These are phyloP conservation scores for Ctenopoma kingsleyae DNA, from an alignment of 2,797 vertebrate genomes.

Conservation along the genomic window DNA sequence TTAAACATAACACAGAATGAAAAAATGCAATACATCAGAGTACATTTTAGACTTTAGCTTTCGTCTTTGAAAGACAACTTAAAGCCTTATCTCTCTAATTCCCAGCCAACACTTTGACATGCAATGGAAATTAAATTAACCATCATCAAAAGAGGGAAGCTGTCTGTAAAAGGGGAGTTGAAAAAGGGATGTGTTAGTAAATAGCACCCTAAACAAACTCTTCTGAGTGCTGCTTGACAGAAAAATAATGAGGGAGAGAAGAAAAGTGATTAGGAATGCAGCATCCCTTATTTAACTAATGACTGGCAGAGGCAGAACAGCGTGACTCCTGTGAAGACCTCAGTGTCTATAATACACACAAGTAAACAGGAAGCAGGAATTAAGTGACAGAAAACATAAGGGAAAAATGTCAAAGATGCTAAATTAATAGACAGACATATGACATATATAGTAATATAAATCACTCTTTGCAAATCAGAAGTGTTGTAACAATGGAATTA, in stretches of 20 bases:
- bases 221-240: slow-evolving; percentile 60
- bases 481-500: not conserved
- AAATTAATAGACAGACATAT: not conserved
- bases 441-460: not conserved
- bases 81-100: slow-evolving; percentile 43
- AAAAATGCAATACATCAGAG: slow-evolving; percentile 54
- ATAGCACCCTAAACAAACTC: slow-evolving; percentile 60
- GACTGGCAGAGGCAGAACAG: slow-evolving; percentile 34
- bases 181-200: slow-evolving; percentile 60
- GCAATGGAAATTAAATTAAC: slow-evolving; percentile 62
- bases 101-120: slow-evolving; percentile 44
- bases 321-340: slow-evolving; percentile 40
- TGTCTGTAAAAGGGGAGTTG: slow-evolving; percentile 28
- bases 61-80: slow-evolving; percentile 49
- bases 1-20: slow-evolving; percentile 48
- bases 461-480: slow-evolving; percentile 3
- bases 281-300: slow-evolving; percentile 58
- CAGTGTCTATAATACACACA: slow-evolving; percentile 14
- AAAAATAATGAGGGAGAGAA: slow-evolving; percentile 66
- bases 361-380: slow-evolving; percentile 26
- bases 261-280: slow-evolving; percentile 59
- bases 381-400: not conserved
- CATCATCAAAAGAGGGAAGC: slow-evolving; percentile 50
- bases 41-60: slow-evolving; percentile 25
- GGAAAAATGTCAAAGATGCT: not conserved